Percentiles rank a stretch among this genome's conserved stretches.
Evolutionary conservation across 2,888 invertebrate species (phyloP).

Genomic region (Harmothoe impar): DNA sequence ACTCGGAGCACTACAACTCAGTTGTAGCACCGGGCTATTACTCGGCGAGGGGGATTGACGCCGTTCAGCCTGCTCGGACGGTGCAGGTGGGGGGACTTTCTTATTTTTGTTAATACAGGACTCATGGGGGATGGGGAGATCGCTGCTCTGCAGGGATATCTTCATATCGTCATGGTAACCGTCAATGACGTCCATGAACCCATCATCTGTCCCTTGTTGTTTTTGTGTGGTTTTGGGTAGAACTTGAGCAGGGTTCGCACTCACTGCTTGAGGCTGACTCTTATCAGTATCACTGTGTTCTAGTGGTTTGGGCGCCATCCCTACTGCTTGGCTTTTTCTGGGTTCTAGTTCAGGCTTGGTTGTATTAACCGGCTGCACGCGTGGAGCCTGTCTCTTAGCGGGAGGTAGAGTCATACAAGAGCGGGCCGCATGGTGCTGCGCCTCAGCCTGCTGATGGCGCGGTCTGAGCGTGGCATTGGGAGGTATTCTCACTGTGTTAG

Average conservation of each 20-base stretch:
- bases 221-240: no score
- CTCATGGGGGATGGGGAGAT: conserved; percentile 33
- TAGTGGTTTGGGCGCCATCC: neutral
- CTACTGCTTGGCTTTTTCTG: neutral
- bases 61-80: neutral
- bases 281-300: neutral
- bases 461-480: neutral
- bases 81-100: no score
- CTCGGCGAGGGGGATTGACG: neutral
- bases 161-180: neutral
- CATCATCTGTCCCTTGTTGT: neutral
- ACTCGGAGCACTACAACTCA: conserved; percentile 30
- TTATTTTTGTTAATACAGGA: conserved; percentile 31
- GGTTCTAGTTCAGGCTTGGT: neutral
- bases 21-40: neutral
- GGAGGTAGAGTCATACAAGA: neutral
- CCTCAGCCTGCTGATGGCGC: neutral
- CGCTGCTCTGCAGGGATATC: neutral
- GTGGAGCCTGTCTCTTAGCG: neutral
- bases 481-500: neutral
- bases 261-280: neutral
- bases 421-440: neutral
- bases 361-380: neutral
- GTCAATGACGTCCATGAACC: conserved; percentile 21
- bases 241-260: neutral